Base-by-base conservation (phyloP, 2,888 invertebrate genomes). In the Meteorus cinctellus region DNA sequence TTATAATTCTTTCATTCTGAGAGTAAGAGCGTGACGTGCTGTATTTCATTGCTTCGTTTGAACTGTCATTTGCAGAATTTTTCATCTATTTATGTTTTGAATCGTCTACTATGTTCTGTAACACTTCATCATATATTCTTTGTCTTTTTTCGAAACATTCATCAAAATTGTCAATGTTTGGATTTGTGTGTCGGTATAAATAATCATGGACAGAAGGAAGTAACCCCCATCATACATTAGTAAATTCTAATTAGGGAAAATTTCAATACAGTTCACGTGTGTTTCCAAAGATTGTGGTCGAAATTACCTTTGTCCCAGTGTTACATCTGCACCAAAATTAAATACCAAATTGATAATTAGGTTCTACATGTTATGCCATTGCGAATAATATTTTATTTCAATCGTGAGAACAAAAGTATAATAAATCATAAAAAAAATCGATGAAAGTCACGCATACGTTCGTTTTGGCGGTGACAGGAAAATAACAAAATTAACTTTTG, bases 291-390 rank as follows among this genome's bases (percentile, higher is more conserved):
- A 51, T 8, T 29, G 8, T n/a, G 31, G 4, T 69, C 31, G 34
- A 62, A 27, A 59, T n/a, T 62, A 29, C 71, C 71, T 62, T 62
- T 83, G 76, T 82, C 84, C 85, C 86, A 86, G 85, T 86, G 86
- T 87, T 87, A 60, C 82, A 84, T 76, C 75, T 72, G 71, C 71
- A 71, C 71, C 59, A 41, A 63, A 75, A 74, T 55, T 55, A 19
- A 55, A 55, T 55, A 55, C 19, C 55, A 55, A n/a, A 55, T 19
- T 55, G 6, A 19, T 24, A 19, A 55, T 55, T 8, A 55, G 55
- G n/a, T 55, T 55, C n/a, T 24, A 19, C 4, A 55, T 2, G 4
- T 19, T 4, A 2, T n/a, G n/a, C 19, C 8, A 55, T 24, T 24
- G 19, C 55, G 24, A 19, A 48, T 48, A 4, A 48, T 10, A 41